Evolutionary conservation across 2,888 invertebrate species (phyloP).

Genomic region (Metacarcinus magister): DNA sequence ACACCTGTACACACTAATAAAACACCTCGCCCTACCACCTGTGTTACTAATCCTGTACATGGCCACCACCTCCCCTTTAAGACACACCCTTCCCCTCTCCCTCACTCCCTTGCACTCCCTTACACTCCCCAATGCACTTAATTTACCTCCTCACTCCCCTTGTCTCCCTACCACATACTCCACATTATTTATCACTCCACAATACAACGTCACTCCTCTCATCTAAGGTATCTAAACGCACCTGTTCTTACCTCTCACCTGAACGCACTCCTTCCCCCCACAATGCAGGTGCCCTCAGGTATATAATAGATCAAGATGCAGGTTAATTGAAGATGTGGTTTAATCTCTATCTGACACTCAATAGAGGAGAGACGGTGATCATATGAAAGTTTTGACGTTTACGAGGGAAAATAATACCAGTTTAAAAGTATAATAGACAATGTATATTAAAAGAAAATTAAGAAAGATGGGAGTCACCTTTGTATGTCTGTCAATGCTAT

Average conservation of each 20-base stretch:
- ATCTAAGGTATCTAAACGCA: background rate
- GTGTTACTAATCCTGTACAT: constrained; percentile 6
- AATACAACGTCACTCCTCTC: background rate
- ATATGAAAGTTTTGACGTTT: background rate
- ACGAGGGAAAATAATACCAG: background rate
- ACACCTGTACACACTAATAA: background rate
- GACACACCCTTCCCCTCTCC: background rate
- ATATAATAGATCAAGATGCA: background rate
- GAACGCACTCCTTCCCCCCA: background rate
- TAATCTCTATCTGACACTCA: background rate
- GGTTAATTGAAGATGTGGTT: background rate
- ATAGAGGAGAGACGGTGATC: background rate
- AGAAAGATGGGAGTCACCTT: background rate
- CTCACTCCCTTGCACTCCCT: background rate
- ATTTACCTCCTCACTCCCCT: background rate
- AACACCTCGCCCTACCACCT: background rate
- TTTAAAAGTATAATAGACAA: background rate
- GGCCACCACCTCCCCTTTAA: background rate
- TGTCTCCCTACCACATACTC: background rate
- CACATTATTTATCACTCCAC: background rate
- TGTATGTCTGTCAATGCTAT: background rate
- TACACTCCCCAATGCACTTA: background rate
- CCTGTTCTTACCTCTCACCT: background rate
- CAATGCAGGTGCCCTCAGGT: background rate
- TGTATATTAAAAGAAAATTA: background rate